Conservation (phyloP, 2,888 invertebrate genomes). For the Lamellibrachia satsuma region DNA sequence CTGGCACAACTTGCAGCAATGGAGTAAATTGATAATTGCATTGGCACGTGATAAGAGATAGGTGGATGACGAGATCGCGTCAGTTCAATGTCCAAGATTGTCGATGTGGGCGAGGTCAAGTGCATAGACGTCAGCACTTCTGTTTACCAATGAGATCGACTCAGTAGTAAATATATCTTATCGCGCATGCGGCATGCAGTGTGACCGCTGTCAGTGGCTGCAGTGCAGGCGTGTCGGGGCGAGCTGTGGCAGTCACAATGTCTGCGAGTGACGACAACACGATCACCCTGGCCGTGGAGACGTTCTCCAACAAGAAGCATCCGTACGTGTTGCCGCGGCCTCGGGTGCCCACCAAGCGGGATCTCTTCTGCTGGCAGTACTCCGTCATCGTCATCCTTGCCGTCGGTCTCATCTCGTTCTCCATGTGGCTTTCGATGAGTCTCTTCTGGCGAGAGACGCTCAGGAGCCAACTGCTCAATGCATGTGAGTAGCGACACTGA, state of each 20-base stretch:
- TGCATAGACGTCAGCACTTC: neutral
- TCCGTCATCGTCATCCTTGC: conserved; percentile 36
- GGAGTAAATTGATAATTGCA: neutral
- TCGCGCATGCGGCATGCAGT: neutral
- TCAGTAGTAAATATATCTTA: neutral
- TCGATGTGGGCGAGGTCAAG: neutral
- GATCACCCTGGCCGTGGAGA: neutral
- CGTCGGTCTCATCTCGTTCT: conserved; percentile 37
- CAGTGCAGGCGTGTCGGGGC: neutral
- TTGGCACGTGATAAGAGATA: neutral
- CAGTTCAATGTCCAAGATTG: conserved; percentile 5
- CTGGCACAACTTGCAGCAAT: neutral
- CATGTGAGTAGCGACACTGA: neutral
- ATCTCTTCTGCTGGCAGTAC: conserved; percentile 37
- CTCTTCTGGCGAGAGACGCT: conserved; percentile 25
- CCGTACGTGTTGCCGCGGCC: conserved; percentile 17
- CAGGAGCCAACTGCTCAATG: neutral
- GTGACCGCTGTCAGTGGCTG: neutral
- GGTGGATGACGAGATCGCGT: neutral
- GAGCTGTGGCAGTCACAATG: neutral
- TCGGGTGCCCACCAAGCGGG: neutral
- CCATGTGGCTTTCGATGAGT: conserved; percentile 38
- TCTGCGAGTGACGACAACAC: neutral
- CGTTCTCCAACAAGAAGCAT: conserved; percentile 23
- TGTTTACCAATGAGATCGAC: neutral